Conservation (phyloP, 2,113 vertebrate species). For the Aldabrachelys gigantea region DNA sequence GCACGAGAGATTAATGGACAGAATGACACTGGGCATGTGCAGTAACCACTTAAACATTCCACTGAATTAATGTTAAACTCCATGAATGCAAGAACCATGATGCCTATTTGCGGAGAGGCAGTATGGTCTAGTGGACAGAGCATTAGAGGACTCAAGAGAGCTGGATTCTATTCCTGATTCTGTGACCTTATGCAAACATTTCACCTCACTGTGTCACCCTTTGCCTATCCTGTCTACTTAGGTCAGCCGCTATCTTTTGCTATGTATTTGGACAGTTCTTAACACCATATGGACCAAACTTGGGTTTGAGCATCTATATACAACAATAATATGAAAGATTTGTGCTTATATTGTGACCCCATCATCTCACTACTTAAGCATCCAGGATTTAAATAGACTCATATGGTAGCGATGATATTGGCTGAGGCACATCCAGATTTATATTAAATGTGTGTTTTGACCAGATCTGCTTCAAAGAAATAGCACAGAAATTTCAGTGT, state of each 20-base stretch:
- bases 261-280: neutral
- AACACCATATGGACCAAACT: neutral
- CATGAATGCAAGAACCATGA: neutral
- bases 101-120: neutral
- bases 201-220: neutral
- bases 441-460: neutral
- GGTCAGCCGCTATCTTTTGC: neutral
- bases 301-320: neutral
- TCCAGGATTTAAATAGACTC: neutral
- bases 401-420: neutral
- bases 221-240: neutral
- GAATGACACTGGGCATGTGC: neutral
- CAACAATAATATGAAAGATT: neutral
- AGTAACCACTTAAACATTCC: neutral
- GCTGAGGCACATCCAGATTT: neutral
- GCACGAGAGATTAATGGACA: neutral
- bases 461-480: neutral
- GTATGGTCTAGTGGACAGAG: neutral
- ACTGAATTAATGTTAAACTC: neutral
- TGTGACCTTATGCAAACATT: neutral
- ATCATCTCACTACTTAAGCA: neutral
- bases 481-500: neutral
- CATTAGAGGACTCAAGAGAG: neutral
- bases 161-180: neutral
- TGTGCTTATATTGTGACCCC: neutral